Conservation (phyloP, 2,888 invertebrate genomes). For the Rotaria sp. region DNA sequence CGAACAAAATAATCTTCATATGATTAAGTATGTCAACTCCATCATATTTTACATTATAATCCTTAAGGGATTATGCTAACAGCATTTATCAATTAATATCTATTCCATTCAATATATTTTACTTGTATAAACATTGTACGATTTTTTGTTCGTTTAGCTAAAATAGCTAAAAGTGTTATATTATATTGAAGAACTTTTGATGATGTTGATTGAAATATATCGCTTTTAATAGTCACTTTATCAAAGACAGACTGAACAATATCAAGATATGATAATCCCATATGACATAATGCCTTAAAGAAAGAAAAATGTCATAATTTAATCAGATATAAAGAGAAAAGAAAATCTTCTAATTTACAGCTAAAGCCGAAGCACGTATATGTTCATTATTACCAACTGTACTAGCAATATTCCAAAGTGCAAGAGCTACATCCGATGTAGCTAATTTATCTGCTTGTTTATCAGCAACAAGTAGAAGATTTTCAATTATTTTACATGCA, state of each 20-base stretch:
- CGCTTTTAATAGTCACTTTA: slow-evolving; percentile 16
- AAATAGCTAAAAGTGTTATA: slow-evolving; percentile 3
- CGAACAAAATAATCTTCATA: no score
- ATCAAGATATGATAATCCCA: slow-evolving; percentile 15
- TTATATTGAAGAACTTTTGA: background rate
- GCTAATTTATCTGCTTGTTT: slow-evolving; percentile 26
- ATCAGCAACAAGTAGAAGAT: background rate
- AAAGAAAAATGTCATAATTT: background rate
- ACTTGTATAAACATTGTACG: slow-evolving; percentile 17
- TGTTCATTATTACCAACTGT: slow-evolving; percentile 12
- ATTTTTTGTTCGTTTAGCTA: slow-evolving; percentile 23
- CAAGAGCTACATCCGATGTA: background rate
- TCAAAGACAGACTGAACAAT: background rate
- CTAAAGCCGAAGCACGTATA: background rate
- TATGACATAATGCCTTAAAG: background rate
- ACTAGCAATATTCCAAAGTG: background rate
- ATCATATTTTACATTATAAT: no score
- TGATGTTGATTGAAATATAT: slow-evolving; percentile 9
- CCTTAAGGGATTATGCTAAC: no score
- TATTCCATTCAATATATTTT: background rate
- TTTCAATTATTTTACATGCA: slow-evolving; percentile 29
- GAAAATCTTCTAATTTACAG: background rate
- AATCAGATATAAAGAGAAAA: background rate
- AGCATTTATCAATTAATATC: no score
- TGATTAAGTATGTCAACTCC: no score